Evolutionary conservation across 2,888 invertebrate genomes (phyloP), one percentile per base, ranked within the genome.

Genomic region (Drosophila mimica): DNA sequence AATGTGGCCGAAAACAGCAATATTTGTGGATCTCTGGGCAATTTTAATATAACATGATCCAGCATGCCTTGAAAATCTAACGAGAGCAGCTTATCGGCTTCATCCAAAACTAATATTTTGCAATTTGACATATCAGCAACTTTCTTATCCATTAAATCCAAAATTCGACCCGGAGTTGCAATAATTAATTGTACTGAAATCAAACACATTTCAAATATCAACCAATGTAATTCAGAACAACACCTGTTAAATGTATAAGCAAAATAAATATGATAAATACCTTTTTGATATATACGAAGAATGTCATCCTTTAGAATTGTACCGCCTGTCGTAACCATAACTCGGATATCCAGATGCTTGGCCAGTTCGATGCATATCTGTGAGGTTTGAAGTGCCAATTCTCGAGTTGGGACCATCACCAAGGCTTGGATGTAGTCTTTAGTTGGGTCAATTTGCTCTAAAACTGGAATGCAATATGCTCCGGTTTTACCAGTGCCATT

Each of bases 401-500:
- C 99, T 94, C 99, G 95, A 74, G 99, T 99, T 80, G 99, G 99
- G 92, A 99, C 99, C 93, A 99, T 97, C 91, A 99, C 96, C 94
- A 99, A 95, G 91, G 99, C 99, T 95, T 99, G 99, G 93, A 99
- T 99, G 93, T 95, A 95, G 94, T 98, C 97, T 95, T 96, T 96
- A 92, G 95, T 95, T 71, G 97, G 95, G 94, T 97, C 97, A 91
- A 97, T 96, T 95, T 98, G 97, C 95, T 99, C 99, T 93, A 99
- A 95, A 87, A 99, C 97, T 90, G 99, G 99, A 94, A 99, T 99
- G 93, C 98, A 97, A 94, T 99, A 99, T 84, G 99, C 99, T 92
- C 99, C 99, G 92, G 99, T 99, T 95, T 99, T 99, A 92, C 96
- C 99, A 86, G 99, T 99, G 91, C 99, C 99, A 94, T 99, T 99